Conservation (phyloP, 2,113 vertebrate species). For the Hipposideros armiger region DNA sequence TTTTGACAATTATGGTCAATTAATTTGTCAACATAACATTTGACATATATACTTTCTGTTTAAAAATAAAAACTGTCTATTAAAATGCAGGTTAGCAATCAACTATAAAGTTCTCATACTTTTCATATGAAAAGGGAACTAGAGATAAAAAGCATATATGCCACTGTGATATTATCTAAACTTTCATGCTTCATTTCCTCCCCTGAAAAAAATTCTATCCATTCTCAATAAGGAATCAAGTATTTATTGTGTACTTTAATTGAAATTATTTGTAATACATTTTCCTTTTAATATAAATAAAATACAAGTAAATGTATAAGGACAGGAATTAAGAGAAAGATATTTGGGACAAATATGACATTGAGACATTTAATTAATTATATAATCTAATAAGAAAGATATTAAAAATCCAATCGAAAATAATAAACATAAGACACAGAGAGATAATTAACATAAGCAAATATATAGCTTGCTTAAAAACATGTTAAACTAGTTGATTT, state of each 20-base stretch:
- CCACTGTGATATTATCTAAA: slow-evolving; percentile 22
- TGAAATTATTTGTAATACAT: slow-evolving; percentile 47
- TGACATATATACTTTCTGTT: slow-evolving; percentile 84
- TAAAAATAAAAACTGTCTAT: slow-evolving; percentile 81
- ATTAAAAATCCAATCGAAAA: slow-evolving; percentile 19
- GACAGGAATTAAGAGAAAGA: not conserved
- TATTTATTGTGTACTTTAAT: not conserved
- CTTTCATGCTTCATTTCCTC: not conserved
- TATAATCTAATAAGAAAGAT: slow-evolving; percentile 10
- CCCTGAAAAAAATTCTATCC: not conserved
- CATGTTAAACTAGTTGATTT: not conserved
- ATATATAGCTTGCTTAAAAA: slow-evolving; percentile 47
- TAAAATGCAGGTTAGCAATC: slow-evolving; percentile 65
- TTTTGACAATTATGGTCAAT: slow-evolving; percentile 93
- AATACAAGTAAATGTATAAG: slow-evolving; percentile 1
- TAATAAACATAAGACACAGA: not conserved
- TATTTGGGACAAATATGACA: not conserved
- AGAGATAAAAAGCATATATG: slow-evolving; percentile 48
- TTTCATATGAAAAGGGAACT: slow-evolving; percentile 37
- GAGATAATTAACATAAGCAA: not conserved
- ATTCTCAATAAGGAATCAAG: slow-evolving; percentile 8
- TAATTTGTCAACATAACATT: slow-evolving; percentile 88
- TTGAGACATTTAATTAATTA: slow-evolving; percentile 24
- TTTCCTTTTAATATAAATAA: slow-evolving; percentile 51
- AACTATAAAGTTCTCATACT: slow-evolving; percentile 38